phyloP scores from a whole-genome alignment of 2,888 invertebrate species.

The Drosophila longiperda region DNA sequence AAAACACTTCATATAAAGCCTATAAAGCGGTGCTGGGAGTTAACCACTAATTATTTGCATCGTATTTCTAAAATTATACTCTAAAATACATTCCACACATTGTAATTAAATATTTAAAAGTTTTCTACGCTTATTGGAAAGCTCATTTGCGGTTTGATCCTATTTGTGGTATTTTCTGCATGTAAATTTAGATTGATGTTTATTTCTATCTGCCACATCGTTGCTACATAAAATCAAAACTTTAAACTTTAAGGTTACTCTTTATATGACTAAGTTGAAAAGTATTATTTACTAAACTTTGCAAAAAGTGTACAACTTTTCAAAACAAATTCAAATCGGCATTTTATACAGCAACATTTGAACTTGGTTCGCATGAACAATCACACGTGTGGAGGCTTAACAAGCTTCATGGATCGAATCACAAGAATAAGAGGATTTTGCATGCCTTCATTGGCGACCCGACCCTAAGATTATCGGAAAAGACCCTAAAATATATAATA shows the following conservation, averaged over 20 bases:
- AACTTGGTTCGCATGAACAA: slow-evolving; percentile 50
- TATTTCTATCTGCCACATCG: background rate
- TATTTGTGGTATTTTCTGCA: background rate
- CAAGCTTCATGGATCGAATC: slow-evolving; percentile 20
- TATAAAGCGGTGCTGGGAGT: background rate
- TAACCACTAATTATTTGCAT: background rate
- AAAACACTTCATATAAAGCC: background rate
- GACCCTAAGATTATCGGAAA: slow-evolving; percentile 9
- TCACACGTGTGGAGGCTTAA: slow-evolving; percentile 49
- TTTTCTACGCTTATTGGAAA: background rate
- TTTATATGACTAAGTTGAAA: slow-evolving; percentile 5
- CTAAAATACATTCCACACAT: background rate
- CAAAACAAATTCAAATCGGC: slow-evolving; percentile 26
- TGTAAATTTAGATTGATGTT: background rate
- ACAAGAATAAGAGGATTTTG: slow-evolving; percentile 15
- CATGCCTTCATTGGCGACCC: slow-evolving; percentile 27
- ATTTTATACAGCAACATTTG: slow-evolving; percentile 48
- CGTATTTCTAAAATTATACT: background rate
- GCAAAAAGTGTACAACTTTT: slow-evolving; percentile 1
- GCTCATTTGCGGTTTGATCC: background rate
- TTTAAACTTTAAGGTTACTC: slow-evolving; percentile 1
- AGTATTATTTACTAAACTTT: slow-evolving; percentile 15
- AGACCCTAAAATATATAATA: no score
- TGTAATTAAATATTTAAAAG: background rate
- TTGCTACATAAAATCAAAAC: background rate